Evolutionary conservation across 2,113 vertebrate species (phyloP).

Genomic region (Myocastor coypus): DNA sequence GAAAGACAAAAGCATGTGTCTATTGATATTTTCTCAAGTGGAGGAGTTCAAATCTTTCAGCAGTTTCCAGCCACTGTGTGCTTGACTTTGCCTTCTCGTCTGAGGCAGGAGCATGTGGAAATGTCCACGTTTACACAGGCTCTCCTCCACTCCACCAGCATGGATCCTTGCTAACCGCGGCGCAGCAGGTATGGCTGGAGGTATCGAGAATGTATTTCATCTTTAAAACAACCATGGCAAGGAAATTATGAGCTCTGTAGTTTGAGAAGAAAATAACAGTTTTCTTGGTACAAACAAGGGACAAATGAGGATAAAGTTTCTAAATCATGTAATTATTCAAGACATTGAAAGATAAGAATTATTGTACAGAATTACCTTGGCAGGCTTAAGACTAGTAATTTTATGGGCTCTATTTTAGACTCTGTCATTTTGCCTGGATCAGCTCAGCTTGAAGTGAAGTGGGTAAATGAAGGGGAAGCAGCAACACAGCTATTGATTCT

Average conservation of each 20-base stretch:
- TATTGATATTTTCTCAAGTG: conserved; percentile 73
- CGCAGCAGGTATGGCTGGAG: conserved; percentile 68
- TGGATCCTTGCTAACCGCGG: conserved; percentile 69
- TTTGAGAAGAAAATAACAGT: conserved; percentile 77
- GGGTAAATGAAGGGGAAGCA: neutral
- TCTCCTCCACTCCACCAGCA: conserved; percentile 72
- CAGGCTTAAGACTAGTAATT: conserved; percentile 27
- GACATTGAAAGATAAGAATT: neutral
- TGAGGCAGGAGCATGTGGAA: conserved; percentile 70
- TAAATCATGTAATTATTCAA: conserved; percentile 71
- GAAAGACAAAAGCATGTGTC: conserved; percentile 60
- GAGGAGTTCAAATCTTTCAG: conserved; percentile 70
- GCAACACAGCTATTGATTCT: conserved; percentile 5
- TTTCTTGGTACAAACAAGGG: conserved; percentile 59
- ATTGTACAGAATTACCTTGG: conserved; percentile 53
- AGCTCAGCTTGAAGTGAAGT: conserved; percentile 15
- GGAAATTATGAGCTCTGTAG: conserved; percentile 70
- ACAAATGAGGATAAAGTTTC: conserved; percentile 63
- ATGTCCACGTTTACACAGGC: conserved; percentile 49
- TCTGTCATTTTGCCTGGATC: conserved; percentile 43
- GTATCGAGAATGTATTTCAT: conserved; percentile 76
- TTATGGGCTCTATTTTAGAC: conserved; percentile 32
- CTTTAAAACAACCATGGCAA: conserved; percentile 71
- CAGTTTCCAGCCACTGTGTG: conserved; percentile 54
- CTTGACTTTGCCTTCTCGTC: conserved; percentile 83